Evolutionary conservation across 2,113 vertebrate species (phyloP).

Genomic region (Lamprotornis superbus): DNA sequence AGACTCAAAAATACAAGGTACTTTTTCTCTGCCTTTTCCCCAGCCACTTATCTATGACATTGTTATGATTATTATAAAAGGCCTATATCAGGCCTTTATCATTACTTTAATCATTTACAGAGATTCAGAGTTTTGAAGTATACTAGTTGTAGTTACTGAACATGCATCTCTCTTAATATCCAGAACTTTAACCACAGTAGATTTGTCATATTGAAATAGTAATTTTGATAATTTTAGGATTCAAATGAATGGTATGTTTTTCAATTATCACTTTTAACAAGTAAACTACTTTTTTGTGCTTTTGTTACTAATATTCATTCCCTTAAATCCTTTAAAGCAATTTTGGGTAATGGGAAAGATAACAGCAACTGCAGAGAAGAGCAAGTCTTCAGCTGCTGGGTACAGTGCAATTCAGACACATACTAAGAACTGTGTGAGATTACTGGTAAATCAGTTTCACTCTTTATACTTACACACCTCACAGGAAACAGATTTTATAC

Average conservation of each 20-base stretch:
- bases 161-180: not conserved
- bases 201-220: not conserved
- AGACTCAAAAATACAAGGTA: not conserved
- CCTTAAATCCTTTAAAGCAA: conserved; percentile 21
- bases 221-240: not conserved
- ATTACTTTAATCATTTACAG: not conserved
- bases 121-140: not conserved
- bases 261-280: not conserved
- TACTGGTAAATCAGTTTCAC: not conserved
- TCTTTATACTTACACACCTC: not conserved
- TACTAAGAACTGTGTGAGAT: not conserved
- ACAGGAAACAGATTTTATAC: not conserved
- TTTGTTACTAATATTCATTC: not conserved
- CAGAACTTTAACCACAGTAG: not conserved
- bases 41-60: not conserved
- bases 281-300: not conserved
- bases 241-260: not conserved
- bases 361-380: not conserved
- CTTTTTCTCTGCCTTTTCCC: not conserved
- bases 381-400: not conserved
- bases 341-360: not conserved
- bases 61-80: not conserved
- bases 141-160: not conserved
- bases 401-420: not conserved
- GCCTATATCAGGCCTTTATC: not conserved